A percentile compares a stretch with the other conserved stretches of the same genome.
Conservation (phyloP, 2,888 invertebrate genomes). For the Mycalesis mineus region DNA sequence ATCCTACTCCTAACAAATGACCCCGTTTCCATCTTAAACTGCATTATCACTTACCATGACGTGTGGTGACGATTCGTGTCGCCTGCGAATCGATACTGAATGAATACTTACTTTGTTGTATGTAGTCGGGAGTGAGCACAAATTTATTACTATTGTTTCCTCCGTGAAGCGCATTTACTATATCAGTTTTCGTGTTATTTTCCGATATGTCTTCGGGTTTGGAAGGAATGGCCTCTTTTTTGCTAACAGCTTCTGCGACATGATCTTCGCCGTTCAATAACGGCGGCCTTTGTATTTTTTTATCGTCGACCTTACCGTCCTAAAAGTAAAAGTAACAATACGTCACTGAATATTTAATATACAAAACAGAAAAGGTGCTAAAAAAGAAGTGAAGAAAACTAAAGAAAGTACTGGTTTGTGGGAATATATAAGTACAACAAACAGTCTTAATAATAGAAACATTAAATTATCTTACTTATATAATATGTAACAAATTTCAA, state of each 20-base stretch:
- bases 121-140: constrained; percentile 93
- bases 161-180: constrained; percentile 53
- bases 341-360: constrained; percentile 22
- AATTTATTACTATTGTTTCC: constrained; percentile 81
- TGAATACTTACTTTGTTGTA: constrained; percentile 91
- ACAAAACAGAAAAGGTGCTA: constrained; percentile 29
- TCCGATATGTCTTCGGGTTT: constrained; percentile 62
- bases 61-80: background rate
- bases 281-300: constrained; percentile 51
- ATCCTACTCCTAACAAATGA: too few species aligned
- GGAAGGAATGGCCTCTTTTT: constrained; percentile 60
- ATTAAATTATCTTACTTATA: constrained; percentile 17
- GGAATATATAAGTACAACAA: constrained; percentile 67
- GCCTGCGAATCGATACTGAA: too few species aligned
- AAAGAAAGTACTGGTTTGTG: constrained; percentile 61
- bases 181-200: constrained; percentile 64
- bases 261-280: constrained; percentile 69
- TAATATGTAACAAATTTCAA: constrained; percentile 12
- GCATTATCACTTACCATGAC: too few species aligned
- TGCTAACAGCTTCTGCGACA: constrained; percentile 59
- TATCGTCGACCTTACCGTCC: constrained; percentile 58
- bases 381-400: constrained; percentile 38
- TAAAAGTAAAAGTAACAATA: constrained; percentile 52
- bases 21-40: too few species aligned
- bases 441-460: constrained; percentile 19